Conservation (phyloP, 2,888 invertebrate species). For the Spodoptera exigua region DNA sequence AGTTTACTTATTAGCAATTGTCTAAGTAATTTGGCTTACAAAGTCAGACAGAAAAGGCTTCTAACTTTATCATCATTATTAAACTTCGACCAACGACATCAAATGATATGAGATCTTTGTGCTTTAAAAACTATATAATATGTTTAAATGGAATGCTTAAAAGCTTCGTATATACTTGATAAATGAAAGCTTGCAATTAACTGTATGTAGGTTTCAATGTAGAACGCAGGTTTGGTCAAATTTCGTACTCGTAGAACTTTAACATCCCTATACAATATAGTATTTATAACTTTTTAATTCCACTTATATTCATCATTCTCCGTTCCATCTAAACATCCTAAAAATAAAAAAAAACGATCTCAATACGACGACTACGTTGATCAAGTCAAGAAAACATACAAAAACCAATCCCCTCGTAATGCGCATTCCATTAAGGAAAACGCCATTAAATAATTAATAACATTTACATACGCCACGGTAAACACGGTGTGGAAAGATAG, state of each 20-base stretch:
- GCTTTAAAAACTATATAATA: too few relatives aligned
- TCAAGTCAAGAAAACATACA: conserved; percentile 26
- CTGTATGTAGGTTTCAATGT: too few relatives aligned
- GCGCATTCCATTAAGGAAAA: conserved; percentile 37
- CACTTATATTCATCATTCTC: neutral
- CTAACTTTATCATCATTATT: too few relatives aligned
- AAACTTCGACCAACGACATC: too few relatives aligned
- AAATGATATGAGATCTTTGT: too few relatives aligned
- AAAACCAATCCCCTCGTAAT: conserved; percentile 23
- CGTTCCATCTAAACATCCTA: neutral
- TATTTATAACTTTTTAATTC: too few relatives aligned
- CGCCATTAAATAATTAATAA: conserved; percentile 47
- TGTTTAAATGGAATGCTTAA: conserved; percentile 3
- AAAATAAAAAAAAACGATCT: conserved; percentile 6
- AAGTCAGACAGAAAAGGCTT: too few relatives aligned
- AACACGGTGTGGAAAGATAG: conserved; percentile 41
- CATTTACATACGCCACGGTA: conserved; percentile 45
- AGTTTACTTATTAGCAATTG: neutral
- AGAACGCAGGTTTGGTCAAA: too few relatives aligned
- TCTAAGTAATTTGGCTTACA: too few relatives aligned
- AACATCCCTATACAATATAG: too few relatives aligned
- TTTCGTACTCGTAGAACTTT: too few relatives aligned
- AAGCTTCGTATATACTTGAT: conserved; percentile 1
- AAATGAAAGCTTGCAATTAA: conserved; percentile 1
- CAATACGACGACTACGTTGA: conserved; percentile 13